These are phyloP conservation scores for Chaenodraco wilsoni DNA, from an alignment of 2,797 vertebrate species.

Conservation along the genomic window DNA sequence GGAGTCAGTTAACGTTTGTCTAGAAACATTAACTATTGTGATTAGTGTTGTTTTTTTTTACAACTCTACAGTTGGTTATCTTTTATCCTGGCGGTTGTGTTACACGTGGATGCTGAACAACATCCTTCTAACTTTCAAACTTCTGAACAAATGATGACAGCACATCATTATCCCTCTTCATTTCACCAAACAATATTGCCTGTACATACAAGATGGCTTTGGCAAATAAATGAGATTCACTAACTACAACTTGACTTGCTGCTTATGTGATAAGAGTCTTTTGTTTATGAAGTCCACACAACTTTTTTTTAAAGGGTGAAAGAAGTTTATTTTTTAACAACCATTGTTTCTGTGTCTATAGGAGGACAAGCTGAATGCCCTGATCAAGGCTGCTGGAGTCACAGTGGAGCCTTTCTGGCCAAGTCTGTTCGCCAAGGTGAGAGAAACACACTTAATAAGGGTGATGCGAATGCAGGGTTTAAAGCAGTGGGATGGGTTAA, in stretches of 20 bases:
- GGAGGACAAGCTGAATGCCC: slow-evolving; percentile 98
- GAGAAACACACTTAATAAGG: neutral
- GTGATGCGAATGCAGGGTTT: neutral
- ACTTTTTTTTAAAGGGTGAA: neutral
- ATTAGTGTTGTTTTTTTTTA: neutral
- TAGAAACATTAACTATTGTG: accelerated
- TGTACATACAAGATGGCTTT: no score
- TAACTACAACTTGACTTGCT: accelerated
- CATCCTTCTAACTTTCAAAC: neutral
- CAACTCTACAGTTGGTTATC: accelerated
- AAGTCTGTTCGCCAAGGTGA: slow-evolving; percentile 95
- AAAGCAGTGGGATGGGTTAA: neutral
- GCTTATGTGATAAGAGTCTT: neutral
- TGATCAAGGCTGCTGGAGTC: slow-evolving; percentile 96
- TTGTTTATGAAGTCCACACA: neutral
- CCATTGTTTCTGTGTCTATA: slow-evolving; percentile 58
- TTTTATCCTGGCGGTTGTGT: neutral
- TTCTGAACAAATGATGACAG: neutral
- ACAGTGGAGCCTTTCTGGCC: slow-evolving; percentile 98
- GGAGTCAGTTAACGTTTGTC: accelerated
- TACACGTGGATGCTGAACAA: slow-evolving; percentile 14
- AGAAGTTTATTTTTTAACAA: neutral
- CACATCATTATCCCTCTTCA: neutral
- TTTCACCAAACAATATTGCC: no score
- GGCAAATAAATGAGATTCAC: neutral